Conservation (phyloP, 2,797 vertebrate genomes). For the Rhynchonycteris naso region DNA sequence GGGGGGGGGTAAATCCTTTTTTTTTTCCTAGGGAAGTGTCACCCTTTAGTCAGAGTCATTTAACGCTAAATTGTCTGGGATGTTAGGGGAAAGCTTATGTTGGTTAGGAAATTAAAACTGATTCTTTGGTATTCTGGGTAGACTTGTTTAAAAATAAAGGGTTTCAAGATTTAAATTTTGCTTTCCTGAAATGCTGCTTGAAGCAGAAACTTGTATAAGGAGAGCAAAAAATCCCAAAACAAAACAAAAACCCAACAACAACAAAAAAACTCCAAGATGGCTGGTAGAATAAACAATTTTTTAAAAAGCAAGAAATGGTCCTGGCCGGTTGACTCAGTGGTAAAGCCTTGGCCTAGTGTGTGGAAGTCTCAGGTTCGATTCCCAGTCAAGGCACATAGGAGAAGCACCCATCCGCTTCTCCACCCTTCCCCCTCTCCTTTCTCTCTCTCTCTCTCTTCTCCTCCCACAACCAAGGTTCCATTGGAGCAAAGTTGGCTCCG, state of each 20-base stretch:
- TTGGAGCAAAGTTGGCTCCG: too few species aligned
- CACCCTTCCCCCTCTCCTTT: too few species aligned
- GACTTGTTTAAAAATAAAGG: neutral
- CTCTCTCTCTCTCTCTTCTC: too few species aligned
- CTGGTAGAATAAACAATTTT: neutral
- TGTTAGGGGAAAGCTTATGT: neutral
- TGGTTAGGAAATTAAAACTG: neutral
- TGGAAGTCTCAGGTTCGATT: too few species aligned
- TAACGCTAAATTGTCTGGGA: neutral
- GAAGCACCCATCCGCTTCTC: too few species aligned
- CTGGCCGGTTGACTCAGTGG: too few species aligned
- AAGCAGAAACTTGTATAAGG: neutral
- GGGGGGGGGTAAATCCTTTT: neutral
- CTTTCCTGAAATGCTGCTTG: neutral
- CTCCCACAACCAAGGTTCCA: too few species aligned
- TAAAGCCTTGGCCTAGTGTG: too few species aligned
- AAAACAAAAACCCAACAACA: too few species aligned
- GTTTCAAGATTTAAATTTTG: neutral
- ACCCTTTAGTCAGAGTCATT: neutral
- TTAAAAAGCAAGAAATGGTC: neutral
- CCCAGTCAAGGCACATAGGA: too few species aligned
- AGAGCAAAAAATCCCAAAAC: neutral
- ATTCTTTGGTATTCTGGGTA: neutral
- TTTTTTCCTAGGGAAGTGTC: neutral
- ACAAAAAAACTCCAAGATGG: too few species aligned